Percentiles rank a stretch among this genome's conserved stretches.
These are phyloP conservation scores for Hydra vulgaris DNA, from an alignment of 30 jellyfish, hydroid and myxozoan genomes.

Conservation along the genomic window DNA sequence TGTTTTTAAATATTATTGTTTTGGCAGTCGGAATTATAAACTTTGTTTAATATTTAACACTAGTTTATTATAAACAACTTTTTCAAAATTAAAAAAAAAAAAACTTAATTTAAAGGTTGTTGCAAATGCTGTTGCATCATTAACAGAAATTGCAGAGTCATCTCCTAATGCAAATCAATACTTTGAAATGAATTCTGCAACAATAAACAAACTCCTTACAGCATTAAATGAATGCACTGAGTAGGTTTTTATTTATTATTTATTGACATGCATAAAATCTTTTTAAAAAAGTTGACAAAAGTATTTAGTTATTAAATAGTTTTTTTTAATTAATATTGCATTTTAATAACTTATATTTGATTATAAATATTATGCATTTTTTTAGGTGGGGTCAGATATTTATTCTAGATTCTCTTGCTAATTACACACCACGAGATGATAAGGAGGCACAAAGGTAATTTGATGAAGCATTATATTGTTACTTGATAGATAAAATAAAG, in stretches of 20 bases:
- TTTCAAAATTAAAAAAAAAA: no score
- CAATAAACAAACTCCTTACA: slow-evolving; percentile 75
- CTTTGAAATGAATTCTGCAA: slow-evolving; percentile 80
- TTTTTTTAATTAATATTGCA: no score
- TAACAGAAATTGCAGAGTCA: slow-evolving; percentile 88
- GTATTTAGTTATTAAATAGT: background rate
- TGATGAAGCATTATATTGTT: no score
- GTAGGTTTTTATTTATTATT: slow-evolving; percentile 30
- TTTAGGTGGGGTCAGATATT: slow-evolving; percentile 97
- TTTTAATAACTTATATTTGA: no score
- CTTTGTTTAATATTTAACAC: no score
- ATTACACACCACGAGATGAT: slow-evolving; percentile 78
- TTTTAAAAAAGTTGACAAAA: background rate
- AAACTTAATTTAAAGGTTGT: slow-evolving; percentile 61
- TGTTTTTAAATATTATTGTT: no score
- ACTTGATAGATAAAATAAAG: background rate
- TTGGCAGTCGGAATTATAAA: no score
- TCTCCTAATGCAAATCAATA: slow-evolving; percentile 66
- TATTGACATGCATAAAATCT: no score
- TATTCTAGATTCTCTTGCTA: slow-evolving; percentile 88
- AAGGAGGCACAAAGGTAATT: slow-evolving; percentile 90
- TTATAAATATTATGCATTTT: no score
- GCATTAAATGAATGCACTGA: slow-evolving; percentile 95
- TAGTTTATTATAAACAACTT: no score
- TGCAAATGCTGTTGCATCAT: slow-evolving; percentile 96